These are phyloP conservation scores for Metacarcinus magister DNA, from an alignment of 2,888 invertebrate species.

Conservation along the genomic window DNA sequence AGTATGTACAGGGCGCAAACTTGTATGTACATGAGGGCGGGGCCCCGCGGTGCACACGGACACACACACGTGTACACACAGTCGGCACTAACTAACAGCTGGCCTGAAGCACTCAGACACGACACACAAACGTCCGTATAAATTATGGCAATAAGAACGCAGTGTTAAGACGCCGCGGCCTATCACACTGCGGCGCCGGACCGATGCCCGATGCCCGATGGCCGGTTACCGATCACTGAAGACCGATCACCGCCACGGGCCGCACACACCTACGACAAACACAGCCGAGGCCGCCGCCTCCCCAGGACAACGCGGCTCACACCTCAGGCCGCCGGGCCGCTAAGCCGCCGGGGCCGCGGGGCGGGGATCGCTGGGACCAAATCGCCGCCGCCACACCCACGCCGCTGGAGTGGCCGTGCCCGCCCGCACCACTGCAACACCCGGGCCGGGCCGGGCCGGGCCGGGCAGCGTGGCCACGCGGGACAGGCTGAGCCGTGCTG, in stretches of 20 bases:
- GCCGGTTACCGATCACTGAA: neutral
- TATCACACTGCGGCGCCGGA: neutral
- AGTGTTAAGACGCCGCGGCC: slow-evolving; percentile 40
- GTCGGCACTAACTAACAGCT: slow-evolving; percentile 72
- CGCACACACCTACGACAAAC: neutral
- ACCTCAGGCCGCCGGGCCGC: too few relatives aligned
- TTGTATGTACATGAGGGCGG: slow-evolving; percentile 75
- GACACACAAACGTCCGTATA: slow-evolving; percentile 73
- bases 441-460: neutral
- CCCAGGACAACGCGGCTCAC: neutral
- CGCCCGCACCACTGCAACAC: neutral
- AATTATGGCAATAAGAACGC: slow-evolving; percentile 77
- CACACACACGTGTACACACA: slow-evolving; percentile 73
- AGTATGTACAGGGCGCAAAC: slow-evolving; percentile 70
- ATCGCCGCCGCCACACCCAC: neutral
- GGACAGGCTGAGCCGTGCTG: neutral
- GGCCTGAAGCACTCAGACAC: slow-evolving; percentile 63
- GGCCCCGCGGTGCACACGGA: slow-evolving; percentile 67
- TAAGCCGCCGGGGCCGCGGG: neutral
- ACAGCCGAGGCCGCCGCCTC: neutral
- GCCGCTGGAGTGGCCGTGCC: neutral
- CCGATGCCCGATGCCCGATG: neutral
- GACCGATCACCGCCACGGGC: slow-evolving; percentile 34
- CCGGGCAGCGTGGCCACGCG: neutral
- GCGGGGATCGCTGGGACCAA: neutral